Conservation (phyloP, 1,140 invertebrate species). For the Lepidurus couesii region DNA sequence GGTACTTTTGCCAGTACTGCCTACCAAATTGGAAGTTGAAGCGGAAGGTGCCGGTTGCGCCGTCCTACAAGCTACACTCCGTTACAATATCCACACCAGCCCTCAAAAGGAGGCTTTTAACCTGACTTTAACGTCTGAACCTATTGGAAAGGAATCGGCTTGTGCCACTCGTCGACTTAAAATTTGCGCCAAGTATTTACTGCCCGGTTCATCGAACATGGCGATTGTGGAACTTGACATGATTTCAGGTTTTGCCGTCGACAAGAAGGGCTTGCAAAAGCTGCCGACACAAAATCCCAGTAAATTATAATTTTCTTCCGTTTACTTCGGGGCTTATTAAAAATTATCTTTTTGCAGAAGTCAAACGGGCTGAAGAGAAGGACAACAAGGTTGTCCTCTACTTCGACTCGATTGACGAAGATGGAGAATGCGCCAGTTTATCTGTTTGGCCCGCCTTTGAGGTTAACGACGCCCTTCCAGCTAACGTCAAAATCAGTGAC, state of each 20-base stretch:
- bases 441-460: constrained; percentile 46
- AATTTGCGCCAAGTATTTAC: constrained; percentile 45
- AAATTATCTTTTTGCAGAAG: constrained; percentile 28
- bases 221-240: constrained; percentile 58
- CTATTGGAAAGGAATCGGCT: constrained; percentile 38
- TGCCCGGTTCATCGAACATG: constrained; percentile 54
- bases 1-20: constrained; percentile 44
- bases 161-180: constrained; percentile 45
- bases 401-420: constrained; percentile 43
- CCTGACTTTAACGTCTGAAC: constrained; percentile 37
- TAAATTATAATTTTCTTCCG: neutral
- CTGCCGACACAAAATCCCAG: constrained; percentile 24
- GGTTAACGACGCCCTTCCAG: constrained; percentile 54
- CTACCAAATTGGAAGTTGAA: constrained; percentile 48
- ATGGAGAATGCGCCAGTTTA: constrained; percentile 46
- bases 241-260: constrained; percentile 57
- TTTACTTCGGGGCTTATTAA: neutral
- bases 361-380: constrained; percentile 46
- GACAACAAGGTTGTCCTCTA: constrained; percentile 46
- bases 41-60: constrained; percentile 55
- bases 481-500: constrained; percentile 59
- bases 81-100: constrained; percentile 48
- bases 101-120: constrained; percentile 48
- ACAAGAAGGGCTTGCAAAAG: constrained; percentile 48
- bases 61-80: constrained; percentile 45